Evolutionary conservation across 2,113 vertebrate genomes (phyloP).

Genomic region (Neogale vison): DNA sequence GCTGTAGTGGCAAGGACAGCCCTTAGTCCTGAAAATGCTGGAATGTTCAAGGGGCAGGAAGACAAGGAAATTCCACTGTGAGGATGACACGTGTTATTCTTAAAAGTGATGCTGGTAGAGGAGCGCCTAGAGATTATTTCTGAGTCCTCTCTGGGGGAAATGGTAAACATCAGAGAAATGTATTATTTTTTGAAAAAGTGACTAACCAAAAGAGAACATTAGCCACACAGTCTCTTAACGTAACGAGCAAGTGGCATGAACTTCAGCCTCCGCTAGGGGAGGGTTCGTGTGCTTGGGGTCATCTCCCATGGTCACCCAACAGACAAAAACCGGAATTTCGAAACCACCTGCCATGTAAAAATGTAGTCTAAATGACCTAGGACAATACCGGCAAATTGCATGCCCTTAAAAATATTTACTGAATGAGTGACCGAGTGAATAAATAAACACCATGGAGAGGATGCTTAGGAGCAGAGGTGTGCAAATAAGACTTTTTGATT

Average conservation of each 20-base stretch:
- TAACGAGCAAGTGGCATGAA: not conserved
- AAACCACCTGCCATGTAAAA: not conserved
- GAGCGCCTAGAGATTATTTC: conserved; percentile 14
- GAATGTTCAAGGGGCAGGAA: not conserved
- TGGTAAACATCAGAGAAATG: conserved; percentile 14
- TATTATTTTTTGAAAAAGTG: not conserved
- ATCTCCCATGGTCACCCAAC: not conserved
- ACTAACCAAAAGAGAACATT: not conserved
- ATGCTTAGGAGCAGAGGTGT: not conserved
- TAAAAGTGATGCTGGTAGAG: not conserved
- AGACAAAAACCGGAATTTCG: not conserved
- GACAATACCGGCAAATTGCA: not conserved
- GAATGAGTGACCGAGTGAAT: not conserved
- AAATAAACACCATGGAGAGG: not conserved
- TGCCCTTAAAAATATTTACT: not conserved
- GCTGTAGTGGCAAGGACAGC: not conserved
- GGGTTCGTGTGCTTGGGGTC: not conserved
- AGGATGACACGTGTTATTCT: not conserved
- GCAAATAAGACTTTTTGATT: not conserved
- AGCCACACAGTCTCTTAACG: not conserved
- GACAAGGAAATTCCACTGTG: not conserved
- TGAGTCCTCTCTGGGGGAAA: conserved; percentile 25
- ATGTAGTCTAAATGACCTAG: not conserved
- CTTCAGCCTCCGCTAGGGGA: not conserved
- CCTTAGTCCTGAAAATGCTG: not conserved